Evolutionary conservation across 2,113 vertebrate species (phyloP).

Genomic region (Megaceryle torquata): DNA sequence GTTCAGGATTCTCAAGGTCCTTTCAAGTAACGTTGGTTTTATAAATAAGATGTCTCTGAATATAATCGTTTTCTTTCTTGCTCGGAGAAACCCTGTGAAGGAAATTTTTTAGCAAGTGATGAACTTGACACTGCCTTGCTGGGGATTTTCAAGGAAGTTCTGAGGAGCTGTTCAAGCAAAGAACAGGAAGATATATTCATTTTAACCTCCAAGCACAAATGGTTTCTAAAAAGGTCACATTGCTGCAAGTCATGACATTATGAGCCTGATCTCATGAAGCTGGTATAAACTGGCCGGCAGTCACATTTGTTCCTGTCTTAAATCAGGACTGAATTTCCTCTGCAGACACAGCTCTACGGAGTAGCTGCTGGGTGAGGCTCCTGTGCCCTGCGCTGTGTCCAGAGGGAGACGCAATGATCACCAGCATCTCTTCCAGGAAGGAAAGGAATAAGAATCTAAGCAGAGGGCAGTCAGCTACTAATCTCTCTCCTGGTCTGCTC

Average conservation of each 20-base stretch:
- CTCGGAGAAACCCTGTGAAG: background rate
- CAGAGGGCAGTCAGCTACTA: accelerated
- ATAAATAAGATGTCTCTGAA: background rate
- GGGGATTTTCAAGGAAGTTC: background rate
- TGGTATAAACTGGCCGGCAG: background rate
- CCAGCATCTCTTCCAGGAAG: background rate
- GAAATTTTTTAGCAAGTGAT: background rate
- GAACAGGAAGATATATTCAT: background rate
- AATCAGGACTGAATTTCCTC: background rate
- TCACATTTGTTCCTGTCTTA: background rate
- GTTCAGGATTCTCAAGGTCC: background rate
- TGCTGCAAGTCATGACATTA: background rate
- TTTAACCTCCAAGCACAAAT: background rate
- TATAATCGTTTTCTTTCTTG: background rate
- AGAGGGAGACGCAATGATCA: background rate
- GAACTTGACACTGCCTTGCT: background rate
- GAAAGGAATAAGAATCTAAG: background rate
- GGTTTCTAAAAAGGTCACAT: slow-evolving; percentile 8
- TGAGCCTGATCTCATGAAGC: background rate
- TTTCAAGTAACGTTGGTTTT: background rate
- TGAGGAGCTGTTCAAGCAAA: background rate
- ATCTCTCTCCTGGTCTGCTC: background rate
- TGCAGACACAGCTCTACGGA: background rate
- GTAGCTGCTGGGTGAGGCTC: background rate
- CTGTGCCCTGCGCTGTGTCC: background rate